Base-by-base conservation (phyloP, 1,140 invertebrate genomes). In the Mactra quadrangularis region DNA sequence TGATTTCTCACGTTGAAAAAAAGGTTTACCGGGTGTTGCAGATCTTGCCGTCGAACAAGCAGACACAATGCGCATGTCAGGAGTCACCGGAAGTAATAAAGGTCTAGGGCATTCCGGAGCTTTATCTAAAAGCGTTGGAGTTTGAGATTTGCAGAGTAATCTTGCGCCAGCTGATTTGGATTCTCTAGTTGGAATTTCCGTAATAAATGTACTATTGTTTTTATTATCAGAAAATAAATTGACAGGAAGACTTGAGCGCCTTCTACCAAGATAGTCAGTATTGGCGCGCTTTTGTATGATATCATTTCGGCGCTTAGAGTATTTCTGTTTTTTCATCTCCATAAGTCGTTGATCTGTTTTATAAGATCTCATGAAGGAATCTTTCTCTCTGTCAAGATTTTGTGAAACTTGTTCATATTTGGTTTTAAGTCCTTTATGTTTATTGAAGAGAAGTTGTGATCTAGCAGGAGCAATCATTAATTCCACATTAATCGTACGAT, bases 401-500 rank as follows among this genome's bases (percentile, higher is more conserved):
- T 85, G 55, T n/a, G 68, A 71, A 15, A 79, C 84, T 31, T 83
- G 75, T 6, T 84, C 50, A 57, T 45, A 83, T 53, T 87, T 86
- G 7, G 83, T 82, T 45, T 77, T 74, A 31, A 87, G 85, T 11
- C 83, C 79, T 60, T 85, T 87, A 53, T 89, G 87, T 62, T 89
- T 89, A 82, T 87, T 89, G 70, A 86, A 70, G 13, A 87, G 79
- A 35, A 87, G 85, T 3, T 85, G 82, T 7, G 82, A 87, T 6
- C 83, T 25, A 1, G 74, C 77, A 0, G 88, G 87, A 17, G 82
- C 57, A 25, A 87, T 25, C 87, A 87, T 89, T 7, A 84, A 83
- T 75, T 88, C 87, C 22, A 86, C 82, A 72, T 89, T 89, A 50
- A 87, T 62, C 11, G 85, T 89, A 52, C 87, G 85, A 75, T 89